These are phyloP conservation scores for Amphipyra berbera DNA, from an alignment of 2,888 invertebrate genomes.

Conservation along the genomic window DNA sequence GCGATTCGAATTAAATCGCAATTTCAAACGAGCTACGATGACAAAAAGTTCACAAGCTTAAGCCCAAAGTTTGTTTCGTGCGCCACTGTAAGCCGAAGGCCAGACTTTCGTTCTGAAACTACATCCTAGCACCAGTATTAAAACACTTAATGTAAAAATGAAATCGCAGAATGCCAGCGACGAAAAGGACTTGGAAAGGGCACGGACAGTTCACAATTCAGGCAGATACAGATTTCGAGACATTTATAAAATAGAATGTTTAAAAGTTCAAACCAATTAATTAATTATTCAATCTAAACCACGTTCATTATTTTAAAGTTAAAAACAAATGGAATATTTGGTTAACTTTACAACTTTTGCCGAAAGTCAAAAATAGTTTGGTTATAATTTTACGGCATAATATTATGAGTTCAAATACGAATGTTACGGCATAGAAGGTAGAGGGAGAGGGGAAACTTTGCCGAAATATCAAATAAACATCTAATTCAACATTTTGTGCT, in stretches of 20 bases:
- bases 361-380: constrained; percentile 45
- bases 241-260: no score
- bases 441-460: constrained; percentile 37
- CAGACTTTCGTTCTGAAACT: constrained; percentile 61
- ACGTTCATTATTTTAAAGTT: constrained; percentile 22
- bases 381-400: constrained; percentile 28
- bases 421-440: constrained; percentile 31
- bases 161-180: constrained; percentile 22
- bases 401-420: constrained; percentile 29
- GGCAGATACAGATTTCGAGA: no score
- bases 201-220: not conserved
- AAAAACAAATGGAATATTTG: constrained; percentile 26
- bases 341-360: constrained; percentile 24
- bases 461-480: constrained; percentile 57
- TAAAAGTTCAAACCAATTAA: no score
- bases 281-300: constrained; percentile 13
- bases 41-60: constrained; percentile 76
- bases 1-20: constrained; percentile 69
- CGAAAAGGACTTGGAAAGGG: not conserved
- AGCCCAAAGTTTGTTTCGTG: constrained; percentile 70
- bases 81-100: constrained; percentile 63
- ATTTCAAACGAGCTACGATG: constrained; percentile 67
- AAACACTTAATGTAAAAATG: constrained; percentile 41
- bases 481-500: constrained; percentile 52
- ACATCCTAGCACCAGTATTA: constrained; percentile 22